Evolutionary conservation across 2,113 vertebrate genomes (phyloP).

Genomic region (Tupaia chinensis): DNA sequence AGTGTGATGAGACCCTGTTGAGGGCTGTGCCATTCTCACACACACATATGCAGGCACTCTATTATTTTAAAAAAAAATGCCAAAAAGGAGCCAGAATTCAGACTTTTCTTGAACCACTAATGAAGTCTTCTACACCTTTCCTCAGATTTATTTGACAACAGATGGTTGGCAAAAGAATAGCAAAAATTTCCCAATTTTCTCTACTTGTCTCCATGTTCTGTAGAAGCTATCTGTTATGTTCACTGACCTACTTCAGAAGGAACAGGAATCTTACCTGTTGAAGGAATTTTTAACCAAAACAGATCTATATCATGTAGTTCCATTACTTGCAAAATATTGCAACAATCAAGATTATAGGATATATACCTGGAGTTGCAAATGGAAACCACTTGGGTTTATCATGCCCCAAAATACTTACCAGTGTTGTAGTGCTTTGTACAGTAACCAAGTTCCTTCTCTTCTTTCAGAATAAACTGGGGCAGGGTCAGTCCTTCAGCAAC

Average conservation of each 20-base stretch:
- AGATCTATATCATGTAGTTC: not conserved
- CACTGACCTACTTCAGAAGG: not conserved
- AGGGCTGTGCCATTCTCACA: too few relatives aligned
- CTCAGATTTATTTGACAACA: not conserved
- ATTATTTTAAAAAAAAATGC: too few relatives aligned
- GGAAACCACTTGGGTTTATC: not conserved
- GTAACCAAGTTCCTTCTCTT: constrained; percentile 98
- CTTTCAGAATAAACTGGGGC: constrained; percentile 98
- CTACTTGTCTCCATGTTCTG: not conserved
- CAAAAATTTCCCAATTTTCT: constrained; percentile 3
- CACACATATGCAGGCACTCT: too few relatives aligned
- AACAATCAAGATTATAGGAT: not conserved
- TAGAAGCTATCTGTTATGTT: not conserved
- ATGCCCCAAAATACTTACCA: constrained; percentile 86
- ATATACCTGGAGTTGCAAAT: not conserved
- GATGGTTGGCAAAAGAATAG: constrained; percentile 5
- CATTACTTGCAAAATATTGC: not conserved
- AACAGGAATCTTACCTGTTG: not conserved
- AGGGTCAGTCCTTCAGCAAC: constrained; percentile 97
- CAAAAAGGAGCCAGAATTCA: not conserved
- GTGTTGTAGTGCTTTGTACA: constrained; percentile 99
- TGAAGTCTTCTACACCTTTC: constrained; percentile 20
- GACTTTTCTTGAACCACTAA: not conserved
- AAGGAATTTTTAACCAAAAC: not conserved
- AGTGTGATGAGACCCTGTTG: too few relatives aligned